These are phyloP conservation scores for Chalcosyrphus nemorum DNA, from an alignment of 2,888 invertebrate species.

Conservation along the genomic window DNA sequence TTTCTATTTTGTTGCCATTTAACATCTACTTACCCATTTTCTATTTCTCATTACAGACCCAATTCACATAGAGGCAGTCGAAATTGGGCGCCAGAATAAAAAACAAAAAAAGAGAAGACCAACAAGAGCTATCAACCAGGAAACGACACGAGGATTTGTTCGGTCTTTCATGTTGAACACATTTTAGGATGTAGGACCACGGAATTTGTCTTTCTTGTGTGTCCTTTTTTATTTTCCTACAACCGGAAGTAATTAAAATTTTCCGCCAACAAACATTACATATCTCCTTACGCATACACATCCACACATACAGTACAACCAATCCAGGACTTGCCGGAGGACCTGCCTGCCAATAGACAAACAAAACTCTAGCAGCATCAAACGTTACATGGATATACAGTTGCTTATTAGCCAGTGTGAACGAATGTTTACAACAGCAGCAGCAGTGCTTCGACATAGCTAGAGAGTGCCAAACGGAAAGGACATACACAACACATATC, in stretches of 20 bases:
- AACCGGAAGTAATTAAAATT: slow-evolving; percentile 62
- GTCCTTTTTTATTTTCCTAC: slow-evolving; percentile 48
- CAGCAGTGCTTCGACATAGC: slow-evolving; percentile 20
- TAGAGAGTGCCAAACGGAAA: slow-evolving; percentile 44
- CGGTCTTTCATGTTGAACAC: slow-evolving; percentile 30
- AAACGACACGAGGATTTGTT: slow-evolving; percentile 20
- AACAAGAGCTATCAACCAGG: slow-evolving; percentile 32
- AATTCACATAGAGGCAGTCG: background rate
- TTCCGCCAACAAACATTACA: slow-evolving; percentile 9
- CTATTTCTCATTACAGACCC: slow-evolving; percentile 36
- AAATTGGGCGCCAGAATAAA: slow-evolving; percentile 5
- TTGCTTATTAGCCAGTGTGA: slow-evolving; percentile 25
- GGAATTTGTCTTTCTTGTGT: slow-evolving; percentile 44
- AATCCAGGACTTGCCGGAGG: background rate
- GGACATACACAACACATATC: slow-evolving; percentile 23
- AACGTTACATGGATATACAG: slow-evolving; percentile 48
- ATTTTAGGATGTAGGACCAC: slow-evolving; percentile 50
- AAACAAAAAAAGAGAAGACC: too few species aligned
- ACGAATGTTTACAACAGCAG: slow-evolving; percentile 33
- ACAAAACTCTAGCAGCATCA: background rate
- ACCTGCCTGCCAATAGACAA: slow-evolving; percentile 1
- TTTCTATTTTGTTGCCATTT: background rate
- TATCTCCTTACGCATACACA: slow-evolving; percentile 1
- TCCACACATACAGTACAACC: background rate
- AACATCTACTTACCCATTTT: background rate